Conservation (phyloP, 2,888 invertebrate species). For the Polydrusus tereticollis region DNA sequence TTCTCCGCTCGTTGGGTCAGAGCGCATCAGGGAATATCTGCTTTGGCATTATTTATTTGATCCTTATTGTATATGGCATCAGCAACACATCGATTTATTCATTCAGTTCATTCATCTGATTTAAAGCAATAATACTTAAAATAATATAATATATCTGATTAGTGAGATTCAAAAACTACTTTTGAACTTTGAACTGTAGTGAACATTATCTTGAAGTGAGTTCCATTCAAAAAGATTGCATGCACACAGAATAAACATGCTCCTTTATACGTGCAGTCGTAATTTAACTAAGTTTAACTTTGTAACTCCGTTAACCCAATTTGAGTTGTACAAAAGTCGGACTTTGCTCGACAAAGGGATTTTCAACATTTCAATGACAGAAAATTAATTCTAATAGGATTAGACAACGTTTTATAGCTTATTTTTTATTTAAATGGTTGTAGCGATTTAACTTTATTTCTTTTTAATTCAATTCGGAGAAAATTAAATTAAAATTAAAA, state of each 20-base stretch:
- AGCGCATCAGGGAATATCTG: too few species aligned
- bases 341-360: not conserved
- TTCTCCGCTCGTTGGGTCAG: too few species aligned
- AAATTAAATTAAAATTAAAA: too few species aligned
- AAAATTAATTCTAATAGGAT: not conserved
- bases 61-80: too few species aligned
- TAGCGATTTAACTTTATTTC: too few species aligned
- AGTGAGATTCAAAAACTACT: constrained; percentile 5
- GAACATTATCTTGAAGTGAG: not conserved
- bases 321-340: constrained; percentile 4
- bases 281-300: constrained; percentile 20
- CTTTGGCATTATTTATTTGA: too few species aligned
- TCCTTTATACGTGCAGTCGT: constrained; percentile 5
- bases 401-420: not conserved
- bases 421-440: not conserved
- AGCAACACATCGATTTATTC: too few species aligned
- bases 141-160: not conserved
- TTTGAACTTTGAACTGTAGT: constrained; percentile 9
- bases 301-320: constrained; percentile 16
- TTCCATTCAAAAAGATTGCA: constrained; percentile 25
- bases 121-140: not conserved
- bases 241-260: constrained; percentile 27
- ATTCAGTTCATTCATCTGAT: too few species aligned
- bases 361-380: not conserved
- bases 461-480: too few species aligned